phyloP scores from a whole-genome alignment of 2,113 vertebrate genomes.

The Cavia porcellus region DNA sequence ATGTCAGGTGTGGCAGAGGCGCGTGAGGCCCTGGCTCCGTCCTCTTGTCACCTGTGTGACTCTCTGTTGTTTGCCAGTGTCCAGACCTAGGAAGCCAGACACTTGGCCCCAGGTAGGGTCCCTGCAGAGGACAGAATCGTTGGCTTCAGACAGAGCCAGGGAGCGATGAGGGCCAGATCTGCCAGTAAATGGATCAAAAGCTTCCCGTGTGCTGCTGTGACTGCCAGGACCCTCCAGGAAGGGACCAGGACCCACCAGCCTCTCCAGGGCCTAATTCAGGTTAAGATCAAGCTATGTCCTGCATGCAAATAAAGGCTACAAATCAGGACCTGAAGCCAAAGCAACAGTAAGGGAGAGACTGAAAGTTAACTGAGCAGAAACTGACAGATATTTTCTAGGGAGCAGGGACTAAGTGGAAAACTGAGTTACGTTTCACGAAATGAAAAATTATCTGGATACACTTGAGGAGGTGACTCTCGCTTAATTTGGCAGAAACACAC shows the following conservation, averaged over 20 bases:
- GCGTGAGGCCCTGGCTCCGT: not conserved
- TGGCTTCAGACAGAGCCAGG: not conserved
- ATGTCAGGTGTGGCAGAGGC: fast-evolving
- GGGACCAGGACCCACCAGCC: fast-evolving
- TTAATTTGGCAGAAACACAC: not conserved
- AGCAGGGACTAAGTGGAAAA: not conserved
- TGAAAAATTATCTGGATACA: not conserved
- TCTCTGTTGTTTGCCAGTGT: fast-evolving
- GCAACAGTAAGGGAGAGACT: not conserved
- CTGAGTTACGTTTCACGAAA: not conserved
- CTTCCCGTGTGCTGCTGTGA: not conserved
- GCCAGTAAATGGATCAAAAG: not conserved
- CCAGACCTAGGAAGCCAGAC: no score
- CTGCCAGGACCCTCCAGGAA: fast-evolving
- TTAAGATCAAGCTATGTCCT: not conserved
- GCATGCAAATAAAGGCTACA: not conserved
- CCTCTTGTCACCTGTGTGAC: not conserved
- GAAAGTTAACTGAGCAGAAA: not conserved
- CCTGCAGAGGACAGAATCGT: fast-evolving
- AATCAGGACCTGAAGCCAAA: not conserved
- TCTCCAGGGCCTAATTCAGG: no score
- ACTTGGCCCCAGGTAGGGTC: fast-evolving
- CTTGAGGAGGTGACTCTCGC: not conserved
- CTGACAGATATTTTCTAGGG: not conserved
- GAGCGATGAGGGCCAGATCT: not conserved